Conservation (phyloP, 1,140 invertebrate species). For the Metaphire vulgaris region DNA sequence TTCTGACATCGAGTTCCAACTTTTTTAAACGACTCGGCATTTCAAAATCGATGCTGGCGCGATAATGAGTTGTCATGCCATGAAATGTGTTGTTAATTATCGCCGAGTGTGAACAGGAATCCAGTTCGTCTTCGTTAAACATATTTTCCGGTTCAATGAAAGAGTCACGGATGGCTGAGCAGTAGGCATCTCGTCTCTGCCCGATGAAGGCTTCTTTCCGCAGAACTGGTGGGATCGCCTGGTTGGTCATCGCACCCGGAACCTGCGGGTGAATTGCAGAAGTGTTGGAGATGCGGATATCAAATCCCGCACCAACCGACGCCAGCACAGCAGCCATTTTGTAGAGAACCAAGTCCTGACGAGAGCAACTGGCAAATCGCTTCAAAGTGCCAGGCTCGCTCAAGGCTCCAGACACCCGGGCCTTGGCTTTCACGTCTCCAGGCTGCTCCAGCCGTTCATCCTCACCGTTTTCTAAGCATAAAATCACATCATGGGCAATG, state of each 20-base stretch:
- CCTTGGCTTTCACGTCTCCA: constrained; percentile 20
- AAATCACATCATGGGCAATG: too few relatives aligned
- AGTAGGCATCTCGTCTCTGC: constrained; percentile 46
- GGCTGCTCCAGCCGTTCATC: constrained; percentile 43
- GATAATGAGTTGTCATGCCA: constrained; percentile 64
- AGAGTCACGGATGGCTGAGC: constrained; percentile 46
- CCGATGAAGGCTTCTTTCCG: constrained; percentile 1
- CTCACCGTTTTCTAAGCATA: constrained; percentile 49
- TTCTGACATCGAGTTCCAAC: constrained; percentile 63
- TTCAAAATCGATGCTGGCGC: constrained; percentile 59
- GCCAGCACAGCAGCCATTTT: constrained; percentile 84
- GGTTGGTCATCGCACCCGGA: neutral
- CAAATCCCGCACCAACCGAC: constrained; percentile 78
- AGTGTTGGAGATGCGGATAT: constrained; percentile 76
- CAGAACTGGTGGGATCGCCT: neutral
- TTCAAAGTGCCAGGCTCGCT: constrained; percentile 10
- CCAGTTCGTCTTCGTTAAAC: neutral
- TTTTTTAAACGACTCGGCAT: constrained; percentile 67
- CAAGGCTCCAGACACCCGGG: neutral
- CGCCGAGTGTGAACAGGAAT: neutral
- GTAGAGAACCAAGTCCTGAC: constrained; percentile 75
- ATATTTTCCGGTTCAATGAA: constrained; percentile 47
- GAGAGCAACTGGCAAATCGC: constrained; percentile 37
- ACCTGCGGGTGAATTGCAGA: constrained; percentile 52
- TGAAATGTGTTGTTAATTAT: constrained; percentile 78